Evolutionary conservation across 1,140 invertebrate genomes (phyloP).

Genomic region (Harlomillsia oculata): DNA sequence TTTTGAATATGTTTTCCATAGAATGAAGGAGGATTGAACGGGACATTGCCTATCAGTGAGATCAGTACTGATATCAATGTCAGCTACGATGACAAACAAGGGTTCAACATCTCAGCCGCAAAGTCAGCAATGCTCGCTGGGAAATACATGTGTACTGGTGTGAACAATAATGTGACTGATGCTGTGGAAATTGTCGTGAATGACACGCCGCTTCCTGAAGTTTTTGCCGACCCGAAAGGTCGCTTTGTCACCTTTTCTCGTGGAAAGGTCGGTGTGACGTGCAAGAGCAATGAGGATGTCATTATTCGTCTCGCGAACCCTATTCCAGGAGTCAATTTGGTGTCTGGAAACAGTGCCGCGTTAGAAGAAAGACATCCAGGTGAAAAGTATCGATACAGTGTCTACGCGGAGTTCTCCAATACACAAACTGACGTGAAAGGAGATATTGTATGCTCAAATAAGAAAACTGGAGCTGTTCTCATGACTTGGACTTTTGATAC

Average conservation of each 20-base stretch:
- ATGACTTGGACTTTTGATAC: constrained; percentile 19
- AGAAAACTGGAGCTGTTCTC: neutral
- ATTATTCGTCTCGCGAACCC: constrained; percentile 9
- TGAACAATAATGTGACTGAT: constrained; percentile 12
- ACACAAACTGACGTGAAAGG: constrained; percentile 3
- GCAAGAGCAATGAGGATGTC: constrained; percentile 16
- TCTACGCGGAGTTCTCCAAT: constrained; percentile 14
- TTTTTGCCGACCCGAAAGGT: neutral
- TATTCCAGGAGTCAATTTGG: constrained; percentile 6
- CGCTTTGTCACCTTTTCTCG: constrained; percentile 5
- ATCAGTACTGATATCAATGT: no score
- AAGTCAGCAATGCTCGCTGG: no score
- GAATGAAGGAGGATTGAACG: no score
- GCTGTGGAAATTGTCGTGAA: constrained; percentile 12
- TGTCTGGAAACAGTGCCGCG: constrained; percentile 1
- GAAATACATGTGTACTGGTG: constrained; percentile 18
- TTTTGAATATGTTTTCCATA: no score
- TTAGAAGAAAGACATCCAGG: neutral
- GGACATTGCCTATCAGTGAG: no score
- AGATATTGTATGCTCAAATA: constrained; percentile 10
- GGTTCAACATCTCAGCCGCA: no score
- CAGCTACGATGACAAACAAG: no score
- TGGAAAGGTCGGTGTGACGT: constrained; percentile 4
- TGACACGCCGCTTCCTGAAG: neutral
- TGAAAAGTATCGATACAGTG: constrained; percentile 9